phyloP scores from a whole-genome alignment of 37 sponge, comb jelly and placozoan genomes.

The Bolinopsis microptera region DNA sequence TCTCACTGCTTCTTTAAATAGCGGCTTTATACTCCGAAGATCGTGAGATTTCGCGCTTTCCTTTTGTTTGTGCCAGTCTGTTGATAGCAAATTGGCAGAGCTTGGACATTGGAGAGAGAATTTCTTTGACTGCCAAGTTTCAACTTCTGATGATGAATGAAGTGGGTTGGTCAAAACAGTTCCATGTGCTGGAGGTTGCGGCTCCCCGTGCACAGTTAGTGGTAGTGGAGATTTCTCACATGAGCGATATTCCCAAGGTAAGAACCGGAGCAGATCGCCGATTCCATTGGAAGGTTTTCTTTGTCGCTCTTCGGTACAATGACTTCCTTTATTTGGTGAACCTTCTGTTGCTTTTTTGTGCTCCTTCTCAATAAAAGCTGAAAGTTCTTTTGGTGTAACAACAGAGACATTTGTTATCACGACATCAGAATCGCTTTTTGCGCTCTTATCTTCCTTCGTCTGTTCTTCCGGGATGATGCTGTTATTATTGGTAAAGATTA shows the following conservation, averaged over 20 bases:
- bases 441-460: not conserved
- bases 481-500: not conserved
- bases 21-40: not conserved
- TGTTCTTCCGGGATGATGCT: not conserved
- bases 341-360: not conserved
- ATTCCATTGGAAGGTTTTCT: too few relatives aligned
- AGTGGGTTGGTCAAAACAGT: not conserved
- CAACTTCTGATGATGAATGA: not conserved
- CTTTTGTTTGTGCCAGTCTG: not conserved
- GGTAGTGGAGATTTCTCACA: not conserved
- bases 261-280: too few relatives aligned
- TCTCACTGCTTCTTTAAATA: not conserved
- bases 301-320: not conserved
- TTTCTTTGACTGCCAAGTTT: not conserved
- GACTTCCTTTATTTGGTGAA: not conserved
- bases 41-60: not conserved
- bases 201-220: not conserved
- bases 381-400: not conserved
- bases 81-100: not conserved
- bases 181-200: not conserved
- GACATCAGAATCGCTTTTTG: not conserved
- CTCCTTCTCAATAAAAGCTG: not conserved
- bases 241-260: too few relatives aligned
- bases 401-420: not conserved
- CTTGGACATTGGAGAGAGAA: not conserved